Conservation (phyloP, 2,113 vertebrate genomes). For the Pterocles orientalis region DNA sequence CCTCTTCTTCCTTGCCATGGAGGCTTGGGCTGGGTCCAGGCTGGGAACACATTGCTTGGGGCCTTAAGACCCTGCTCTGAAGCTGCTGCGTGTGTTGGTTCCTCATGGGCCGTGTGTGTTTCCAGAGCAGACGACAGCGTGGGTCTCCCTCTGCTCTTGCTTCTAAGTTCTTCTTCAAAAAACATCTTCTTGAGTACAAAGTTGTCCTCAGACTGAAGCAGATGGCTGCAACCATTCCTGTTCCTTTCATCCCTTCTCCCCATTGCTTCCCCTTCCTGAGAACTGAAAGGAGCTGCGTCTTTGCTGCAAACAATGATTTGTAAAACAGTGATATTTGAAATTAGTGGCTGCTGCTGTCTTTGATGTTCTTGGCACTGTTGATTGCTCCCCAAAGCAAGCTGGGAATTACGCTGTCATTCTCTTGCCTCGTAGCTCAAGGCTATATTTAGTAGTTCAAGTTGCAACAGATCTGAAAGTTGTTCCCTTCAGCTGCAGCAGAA, state of each 20-base stretch:
- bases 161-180: not conserved
- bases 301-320: not conserved
- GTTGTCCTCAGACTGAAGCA: not conserved
- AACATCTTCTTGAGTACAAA: not conserved
- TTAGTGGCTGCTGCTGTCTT: conserved; percentile 7
- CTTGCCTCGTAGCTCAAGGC: conserved; percentile 56
- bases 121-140: not conserved
- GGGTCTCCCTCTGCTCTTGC: not conserved
- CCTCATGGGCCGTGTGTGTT: fast-evolving
- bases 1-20: not conserved
- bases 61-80: not conserved
- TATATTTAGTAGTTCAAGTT: conserved; percentile 45
- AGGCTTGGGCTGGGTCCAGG: not conserved
- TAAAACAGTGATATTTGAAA: not conserved
- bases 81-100: not conserved
- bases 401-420: conserved; percentile 32
- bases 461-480: conserved; percentile 40
- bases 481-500: conserved; percentile 22
- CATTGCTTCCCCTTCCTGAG: not conserved
- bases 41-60: not conserved
- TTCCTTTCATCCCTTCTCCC: not conserved
- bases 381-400: conserved; percentile 27
- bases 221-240: not conserved
- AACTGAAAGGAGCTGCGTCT: not conserved
- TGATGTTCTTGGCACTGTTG: conserved; percentile 18